Percentiles rank a stretch among this genome's conserved stretches.
phyloP scores from a whole-genome alignment of 2,113 vertebrate species.

The Bubalus kerabau region DNA sequence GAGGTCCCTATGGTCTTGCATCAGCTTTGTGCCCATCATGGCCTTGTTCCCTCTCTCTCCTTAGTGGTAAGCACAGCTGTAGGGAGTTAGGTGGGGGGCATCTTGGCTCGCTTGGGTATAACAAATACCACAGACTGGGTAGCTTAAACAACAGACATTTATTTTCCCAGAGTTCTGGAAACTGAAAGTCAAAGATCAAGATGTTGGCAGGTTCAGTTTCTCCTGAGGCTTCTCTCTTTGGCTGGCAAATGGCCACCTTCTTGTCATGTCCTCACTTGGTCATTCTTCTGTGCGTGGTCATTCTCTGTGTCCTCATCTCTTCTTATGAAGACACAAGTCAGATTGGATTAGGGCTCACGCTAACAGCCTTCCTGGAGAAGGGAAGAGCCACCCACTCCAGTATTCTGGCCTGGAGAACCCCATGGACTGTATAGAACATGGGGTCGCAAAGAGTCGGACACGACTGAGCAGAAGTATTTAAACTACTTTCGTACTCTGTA shows the following conservation, averaged over 20 bases:
- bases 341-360: not conserved
- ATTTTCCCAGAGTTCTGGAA: not conserved
- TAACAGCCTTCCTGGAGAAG: not conserved
- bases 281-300: not conserved
- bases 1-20: not conserved
- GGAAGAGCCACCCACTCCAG: not conserved
- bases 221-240: not conserved
- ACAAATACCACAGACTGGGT: not conserved
- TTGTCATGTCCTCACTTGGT: rapidly evolving
- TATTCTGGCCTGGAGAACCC: not conserved
- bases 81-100: not conserved
- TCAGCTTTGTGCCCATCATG: not conserved
- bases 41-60: not conserved
- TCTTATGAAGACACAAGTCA: not conserved
- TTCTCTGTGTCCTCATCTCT: not conserved
- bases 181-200: not conserved
- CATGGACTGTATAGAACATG: not conserved
- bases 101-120: not conserved
- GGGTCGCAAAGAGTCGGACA: not conserved
- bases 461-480: not conserved
- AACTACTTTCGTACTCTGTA: not conserved
- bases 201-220: not conserved
- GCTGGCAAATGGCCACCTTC: not conserved
- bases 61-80: not conserved
- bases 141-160: not conserved